phyloP scores from a whole-genome alignment of 2,797 vertebrate species.

The Paedocypris micromegethes region DNA sequence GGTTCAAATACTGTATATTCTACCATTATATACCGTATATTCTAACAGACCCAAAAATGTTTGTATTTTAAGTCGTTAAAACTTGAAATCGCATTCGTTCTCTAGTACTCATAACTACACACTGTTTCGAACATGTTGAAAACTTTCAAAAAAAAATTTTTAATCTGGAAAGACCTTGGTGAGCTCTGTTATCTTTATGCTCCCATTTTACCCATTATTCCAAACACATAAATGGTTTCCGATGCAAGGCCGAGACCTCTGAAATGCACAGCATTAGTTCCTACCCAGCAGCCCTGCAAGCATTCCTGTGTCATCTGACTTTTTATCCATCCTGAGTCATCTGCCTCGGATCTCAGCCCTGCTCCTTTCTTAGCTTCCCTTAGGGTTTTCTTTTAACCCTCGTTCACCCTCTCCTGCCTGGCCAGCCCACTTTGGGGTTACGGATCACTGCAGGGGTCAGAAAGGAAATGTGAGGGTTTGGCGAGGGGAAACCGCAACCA shows the following conservation, averaged over 20 bases:
- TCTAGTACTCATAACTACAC: no score
- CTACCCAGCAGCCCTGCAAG: conserved; percentile 47
- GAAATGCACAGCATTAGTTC: conserved; percentile 61
- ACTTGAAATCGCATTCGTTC: no score
- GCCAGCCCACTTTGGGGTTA: conserved; percentile 5
- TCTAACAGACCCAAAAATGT: no score
- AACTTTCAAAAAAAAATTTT: neutral
- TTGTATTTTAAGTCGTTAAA: no score
- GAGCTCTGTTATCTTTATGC: conserved; percentile 8
- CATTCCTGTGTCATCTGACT: conserved; percentile 55
- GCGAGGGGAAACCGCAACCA: conserved; percentile 28
- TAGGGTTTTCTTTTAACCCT: conserved; percentile 19
- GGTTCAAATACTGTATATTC: no score
- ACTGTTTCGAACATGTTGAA: no score
- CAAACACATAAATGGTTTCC: conserved; percentile 59
- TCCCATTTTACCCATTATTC: conserved; percentile 61
- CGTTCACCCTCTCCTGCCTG: conserved; percentile 8
- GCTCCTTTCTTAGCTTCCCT: conserved; percentile 27
- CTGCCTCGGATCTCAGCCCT: conserved; percentile 27
- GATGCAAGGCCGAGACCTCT: conserved; percentile 59
- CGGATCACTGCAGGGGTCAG: conserved; percentile 27
- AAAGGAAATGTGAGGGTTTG: conserved; percentile 60
- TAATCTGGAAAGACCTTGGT: neutral
- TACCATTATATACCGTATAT: no score
- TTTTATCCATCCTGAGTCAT: conserved; percentile 52